Evolutionary conservation across 2,888 invertebrate genomes (phyloP).

Genomic region (Euzetes globulus): DNA sequence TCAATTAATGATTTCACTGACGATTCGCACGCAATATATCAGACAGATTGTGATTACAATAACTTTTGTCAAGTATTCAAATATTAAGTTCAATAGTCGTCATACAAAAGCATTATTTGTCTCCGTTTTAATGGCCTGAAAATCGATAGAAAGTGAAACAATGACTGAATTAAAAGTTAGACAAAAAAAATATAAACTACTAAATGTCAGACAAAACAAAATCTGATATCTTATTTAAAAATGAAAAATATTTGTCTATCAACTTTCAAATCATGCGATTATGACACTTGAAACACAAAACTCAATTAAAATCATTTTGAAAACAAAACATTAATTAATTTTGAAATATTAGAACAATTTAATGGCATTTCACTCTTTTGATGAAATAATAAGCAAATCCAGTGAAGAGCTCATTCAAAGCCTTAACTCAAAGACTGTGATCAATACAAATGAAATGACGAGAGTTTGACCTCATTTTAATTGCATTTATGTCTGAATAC

Average conservation of each 20-base stretch:
- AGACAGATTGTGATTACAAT: background rate
- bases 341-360: background rate
- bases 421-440: background rate
- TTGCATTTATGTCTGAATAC: background rate
- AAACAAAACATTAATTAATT: background rate
- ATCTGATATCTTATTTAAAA: too few relatives aligned
- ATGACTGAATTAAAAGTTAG: background rate
- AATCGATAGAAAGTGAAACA: background rate
- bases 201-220: too few relatives aligned
- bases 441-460: background rate
- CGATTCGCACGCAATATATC: background rate
- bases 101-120: background rate
- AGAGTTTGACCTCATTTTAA: slow-evolving; percentile 4
- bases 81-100: background rate
- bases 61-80: too few relatives aligned
- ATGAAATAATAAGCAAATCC: background rate
- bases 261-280: too few relatives aligned
- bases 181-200: too few relatives aligned
- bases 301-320: background rate
- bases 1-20: background rate
- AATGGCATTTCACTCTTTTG: background rate
- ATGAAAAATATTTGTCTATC: too few relatives aligned
- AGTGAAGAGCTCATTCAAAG: background rate
- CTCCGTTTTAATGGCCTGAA: background rate
- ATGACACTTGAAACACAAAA: too few relatives aligned